Percentiles rank a stretch among this genome's conserved stretches.
Conservation (phyloP, 2,113 vertebrate species). For the Tor tambroides region DNA sequence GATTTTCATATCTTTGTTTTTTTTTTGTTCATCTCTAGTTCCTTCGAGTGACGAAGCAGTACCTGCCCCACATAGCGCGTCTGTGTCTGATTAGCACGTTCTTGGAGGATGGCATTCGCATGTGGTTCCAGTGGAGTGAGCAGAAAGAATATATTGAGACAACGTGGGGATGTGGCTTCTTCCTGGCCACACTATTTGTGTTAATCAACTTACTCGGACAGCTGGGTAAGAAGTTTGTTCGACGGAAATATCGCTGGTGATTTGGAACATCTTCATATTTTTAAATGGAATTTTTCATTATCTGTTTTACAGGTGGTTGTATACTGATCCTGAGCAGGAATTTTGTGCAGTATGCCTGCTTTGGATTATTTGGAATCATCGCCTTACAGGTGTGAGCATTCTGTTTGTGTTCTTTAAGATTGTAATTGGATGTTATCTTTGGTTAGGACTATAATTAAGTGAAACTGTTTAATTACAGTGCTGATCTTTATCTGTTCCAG, state of each 20-base stretch:
- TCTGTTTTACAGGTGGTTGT: constrained; percentile 80
- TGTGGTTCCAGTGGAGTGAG: constrained; percentile 94
- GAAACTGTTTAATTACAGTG: neutral
- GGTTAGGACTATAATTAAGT: neutral
- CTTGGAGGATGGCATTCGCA: constrained; percentile 90
- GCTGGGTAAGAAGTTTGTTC: constrained; percentile 77
- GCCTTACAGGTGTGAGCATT: constrained; percentile 52
- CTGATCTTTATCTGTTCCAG: constrained; percentile 69
- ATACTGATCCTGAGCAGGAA: constrained; percentile 90
- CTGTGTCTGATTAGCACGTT: constrained; percentile 94
- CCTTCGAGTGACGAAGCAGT: constrained; percentile 88
- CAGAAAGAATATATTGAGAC: constrained; percentile 90
- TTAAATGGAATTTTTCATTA: neutral
- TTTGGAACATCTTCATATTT: neutral
- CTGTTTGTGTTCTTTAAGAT: neutral
- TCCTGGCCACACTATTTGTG: constrained; percentile 87
- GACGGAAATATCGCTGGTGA: neutral
- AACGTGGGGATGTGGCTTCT: constrained; percentile 86
- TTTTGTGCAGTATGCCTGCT: constrained; percentile 89
- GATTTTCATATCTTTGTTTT: neutral
- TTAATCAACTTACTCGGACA: constrained; percentile 89
- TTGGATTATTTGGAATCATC: constrained; percentile 69
- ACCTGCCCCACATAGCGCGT: constrained; percentile 87
- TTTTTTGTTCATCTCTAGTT: constrained; percentile 72
- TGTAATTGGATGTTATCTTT: neutral